Percentiles rank a stretch among this genome's conserved stretches.
These are phyloP conservation scores for Triplophysa tibetana DNA, from an alignment of 2,113 vertebrate species.

Conservation along the genomic window DNA sequence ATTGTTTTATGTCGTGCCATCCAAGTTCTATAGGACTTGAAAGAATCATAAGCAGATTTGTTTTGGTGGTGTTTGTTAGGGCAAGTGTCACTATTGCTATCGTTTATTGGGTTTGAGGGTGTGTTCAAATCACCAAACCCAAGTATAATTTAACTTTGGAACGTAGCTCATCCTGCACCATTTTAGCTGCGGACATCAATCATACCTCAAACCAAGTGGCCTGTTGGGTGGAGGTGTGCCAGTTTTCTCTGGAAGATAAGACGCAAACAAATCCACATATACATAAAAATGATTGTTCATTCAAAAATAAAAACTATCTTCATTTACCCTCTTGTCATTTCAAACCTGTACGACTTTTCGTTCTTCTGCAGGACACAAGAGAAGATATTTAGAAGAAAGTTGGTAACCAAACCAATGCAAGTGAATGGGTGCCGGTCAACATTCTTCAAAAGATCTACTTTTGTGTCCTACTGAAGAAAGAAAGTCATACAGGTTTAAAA, in stretches of 20 bases:
- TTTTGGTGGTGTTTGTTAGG: not conserved
- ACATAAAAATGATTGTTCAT: not conserved
- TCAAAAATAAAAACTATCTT: no score
- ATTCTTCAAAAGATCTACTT: no score
- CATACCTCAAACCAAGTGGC: not conserved
- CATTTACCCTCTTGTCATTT: no score
- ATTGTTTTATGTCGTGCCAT: conserved; percentile 37
- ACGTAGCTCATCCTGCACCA: not conserved
- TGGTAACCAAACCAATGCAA: no score
- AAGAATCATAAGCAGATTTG: not conserved
- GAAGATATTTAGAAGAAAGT: no score
- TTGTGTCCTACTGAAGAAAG: no score
- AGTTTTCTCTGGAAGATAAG: no score
- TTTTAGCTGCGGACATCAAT: not conserved
- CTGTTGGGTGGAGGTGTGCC: not conserved
- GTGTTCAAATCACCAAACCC: not conserved
- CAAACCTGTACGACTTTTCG: no score
- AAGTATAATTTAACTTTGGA: not conserved
- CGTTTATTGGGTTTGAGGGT: not conserved
- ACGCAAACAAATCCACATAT: not conserved
- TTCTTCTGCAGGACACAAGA: no score
- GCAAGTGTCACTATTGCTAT: conserved; percentile 1
- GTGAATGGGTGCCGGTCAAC: no score
- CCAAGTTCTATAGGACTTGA: not conserved
- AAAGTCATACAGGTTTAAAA: no score